Evolutionary conservation across 2,888 invertebrate species (phyloP), one percentile per base, ranked within the genome.

Genomic region (Pelosia muscerda): DNA sequence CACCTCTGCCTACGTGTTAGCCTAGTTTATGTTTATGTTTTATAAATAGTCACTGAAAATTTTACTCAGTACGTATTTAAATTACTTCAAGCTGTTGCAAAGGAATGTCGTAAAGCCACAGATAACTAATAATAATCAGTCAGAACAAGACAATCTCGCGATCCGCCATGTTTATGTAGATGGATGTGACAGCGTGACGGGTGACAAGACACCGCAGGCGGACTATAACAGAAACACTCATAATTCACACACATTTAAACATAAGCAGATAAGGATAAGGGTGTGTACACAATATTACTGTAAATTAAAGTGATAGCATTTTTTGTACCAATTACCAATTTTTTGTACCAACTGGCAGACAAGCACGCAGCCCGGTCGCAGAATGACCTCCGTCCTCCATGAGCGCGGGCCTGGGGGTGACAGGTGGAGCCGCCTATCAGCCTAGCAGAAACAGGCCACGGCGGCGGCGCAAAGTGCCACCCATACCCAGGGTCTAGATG

Each of bases 121-220:
- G 25, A 42, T 57, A 31, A 5, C 26, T 56, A 49, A 68, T 60
- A 56, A 64, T 49, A 65, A 68, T 62, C 61, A 68, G 61, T 64
- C 58, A 70, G 49, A 49, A 38, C 28, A 38, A 28, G 65, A 58
- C 66, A 58, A 64, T 68, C 57, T 10, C 56, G 9, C n/a, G 54
- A 56, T 42, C 58, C 66, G 26, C 54, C 71, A 26, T 68, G 67
- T 78, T 68, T 71, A 74, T 55, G 57, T 66, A 63, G 70, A 66
- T 61, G 19, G 49, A 4, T 71, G 75, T 77, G 75, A 54, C 65
- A 61, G 26, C 42, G n/a, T 38, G 69, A 74, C 71, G 61, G 55
- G 73, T 72, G 73, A 75, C 79, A 75, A 70, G 71, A 49, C 69
- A 49, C 49, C 49, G 8, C 49, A 49, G 38, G 38, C n/a, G n/a